phyloP scores from a whole-genome alignment of 2,113 vertebrate genomes.

The Ailurus styani region DNA sequence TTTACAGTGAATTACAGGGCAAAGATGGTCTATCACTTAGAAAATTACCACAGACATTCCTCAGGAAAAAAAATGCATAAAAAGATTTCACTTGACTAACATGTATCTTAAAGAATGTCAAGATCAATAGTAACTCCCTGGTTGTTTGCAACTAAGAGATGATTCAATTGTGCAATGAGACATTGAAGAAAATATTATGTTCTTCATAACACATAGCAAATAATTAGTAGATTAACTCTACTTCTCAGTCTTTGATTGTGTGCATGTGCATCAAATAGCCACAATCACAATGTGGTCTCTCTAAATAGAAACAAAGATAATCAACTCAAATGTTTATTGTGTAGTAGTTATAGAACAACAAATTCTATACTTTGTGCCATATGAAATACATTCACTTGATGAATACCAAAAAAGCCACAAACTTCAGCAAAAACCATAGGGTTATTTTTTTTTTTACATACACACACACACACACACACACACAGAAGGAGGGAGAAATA shows the following conservation, averaged over 20 bases:
- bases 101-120: not conserved
- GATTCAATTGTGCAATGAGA: not conserved
- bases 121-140: not conserved
- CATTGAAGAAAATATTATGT: not conserved
- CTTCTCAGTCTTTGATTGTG: not conserved
- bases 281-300: not conserved
- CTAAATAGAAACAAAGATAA: not conserved
- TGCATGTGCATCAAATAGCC: not conserved
- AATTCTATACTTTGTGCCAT: not conserved
- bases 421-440: not conserved
- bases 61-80: not conserved
- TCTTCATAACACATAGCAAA: not conserved
- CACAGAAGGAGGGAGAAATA: not conserved
- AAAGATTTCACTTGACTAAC: not conserved
- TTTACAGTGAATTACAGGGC: not conserved
- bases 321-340: not conserved
- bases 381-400: not conserved
- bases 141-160: not conserved
- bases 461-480: not conserved
- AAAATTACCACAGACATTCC: not conserved
- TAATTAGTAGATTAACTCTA: not conserved
- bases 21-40: not conserved
- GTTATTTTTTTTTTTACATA: not conserved
- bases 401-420: not conserved
- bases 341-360: not conserved